Evolutionary conservation across 2,888 invertebrate species (phyloP).

Genomic region (Ectobius pallidus): DNA sequence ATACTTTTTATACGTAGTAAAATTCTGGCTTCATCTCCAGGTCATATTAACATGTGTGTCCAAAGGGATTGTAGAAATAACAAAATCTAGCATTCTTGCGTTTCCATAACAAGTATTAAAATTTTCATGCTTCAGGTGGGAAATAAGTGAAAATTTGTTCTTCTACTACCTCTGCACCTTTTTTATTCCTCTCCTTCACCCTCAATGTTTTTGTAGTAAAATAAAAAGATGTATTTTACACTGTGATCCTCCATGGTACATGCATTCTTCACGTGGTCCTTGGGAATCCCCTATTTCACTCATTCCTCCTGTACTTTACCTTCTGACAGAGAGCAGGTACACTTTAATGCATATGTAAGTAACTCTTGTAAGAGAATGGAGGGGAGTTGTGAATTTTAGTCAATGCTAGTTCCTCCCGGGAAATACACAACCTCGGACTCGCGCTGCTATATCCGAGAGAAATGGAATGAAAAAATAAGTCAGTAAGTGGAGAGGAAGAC

Average conservation of each 20-base stretch:
- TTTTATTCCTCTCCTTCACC: neutral
- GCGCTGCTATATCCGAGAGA: conserved; percentile 11
- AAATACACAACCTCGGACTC: conserved; percentile 19
- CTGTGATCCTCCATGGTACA: neutral
- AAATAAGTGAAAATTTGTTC: neutral
- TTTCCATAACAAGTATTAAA: neutral
- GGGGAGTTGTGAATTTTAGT: neutral
- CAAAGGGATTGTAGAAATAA: no score
- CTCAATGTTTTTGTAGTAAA: neutral
- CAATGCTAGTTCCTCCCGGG: conserved; percentile 15
- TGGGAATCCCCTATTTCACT: neutral
- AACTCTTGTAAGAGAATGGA: neutral
- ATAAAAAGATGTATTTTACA: neutral
- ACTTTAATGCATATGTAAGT: conserved; percentile 31
- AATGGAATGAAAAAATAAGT: conserved; percentile 19
- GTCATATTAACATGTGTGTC: no score
- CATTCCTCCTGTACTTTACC: neutral
- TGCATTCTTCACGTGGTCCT: neutral
- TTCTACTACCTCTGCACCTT: neutral
- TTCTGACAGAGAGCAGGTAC: neutral
- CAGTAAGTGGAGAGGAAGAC: neutral
- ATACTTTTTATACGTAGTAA: no score
- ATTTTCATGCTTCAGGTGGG: neutral
- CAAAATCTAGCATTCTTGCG: no score
- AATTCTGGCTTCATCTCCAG: no score